These are phyloP conservation scores for Phycodurus eques DNA, from an alignment of 2,113 vertebrate genomes.

Conservation along the genomic window DNA sequence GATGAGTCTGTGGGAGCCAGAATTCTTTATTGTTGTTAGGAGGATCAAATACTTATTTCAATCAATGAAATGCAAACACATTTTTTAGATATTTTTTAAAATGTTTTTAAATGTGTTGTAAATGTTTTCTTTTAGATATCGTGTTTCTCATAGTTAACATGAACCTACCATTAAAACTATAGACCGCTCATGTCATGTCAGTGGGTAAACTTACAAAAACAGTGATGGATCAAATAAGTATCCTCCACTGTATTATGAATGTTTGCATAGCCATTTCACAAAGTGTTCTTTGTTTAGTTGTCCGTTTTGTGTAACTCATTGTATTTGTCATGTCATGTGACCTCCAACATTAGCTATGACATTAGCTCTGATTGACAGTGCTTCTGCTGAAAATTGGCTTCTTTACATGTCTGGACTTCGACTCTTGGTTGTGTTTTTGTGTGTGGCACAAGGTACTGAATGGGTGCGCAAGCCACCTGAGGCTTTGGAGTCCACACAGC, in stretches of 20 bases:
- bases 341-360: not conserved
- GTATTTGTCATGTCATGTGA: not conserved
- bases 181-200: too few relatives aligned
- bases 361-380: not conserved
- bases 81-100: too few relatives aligned
- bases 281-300: not conserved
- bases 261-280: constrained; percentile 34
- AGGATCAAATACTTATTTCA: too few relatives aligned
- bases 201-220: too few relatives aligned
- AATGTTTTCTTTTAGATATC: too few relatives aligned
- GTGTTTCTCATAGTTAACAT: too few relatives aligned
- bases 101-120: too few relatives aligned
- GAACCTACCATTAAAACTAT: too few relatives aligned
- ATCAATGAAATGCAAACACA: too few relatives aligned
- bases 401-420: constrained; percentile 6
- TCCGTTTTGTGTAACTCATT: not conserved
- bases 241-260: not conserved
- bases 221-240: too few relatives aligned
- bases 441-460: constrained; percentile 5
- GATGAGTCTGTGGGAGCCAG: too few relatives aligned
- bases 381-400: constrained; percentile 4
- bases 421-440: constrained; percentile 4
- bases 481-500: constrained; percentile 18
- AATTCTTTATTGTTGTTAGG: too few relatives aligned
- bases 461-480: constrained; percentile 14